Evolutionary conservation across 2,888 invertebrate genomes (phyloP), one percentile per base, ranked within the genome.

Genomic region (Epirrita christyi): DNA sequence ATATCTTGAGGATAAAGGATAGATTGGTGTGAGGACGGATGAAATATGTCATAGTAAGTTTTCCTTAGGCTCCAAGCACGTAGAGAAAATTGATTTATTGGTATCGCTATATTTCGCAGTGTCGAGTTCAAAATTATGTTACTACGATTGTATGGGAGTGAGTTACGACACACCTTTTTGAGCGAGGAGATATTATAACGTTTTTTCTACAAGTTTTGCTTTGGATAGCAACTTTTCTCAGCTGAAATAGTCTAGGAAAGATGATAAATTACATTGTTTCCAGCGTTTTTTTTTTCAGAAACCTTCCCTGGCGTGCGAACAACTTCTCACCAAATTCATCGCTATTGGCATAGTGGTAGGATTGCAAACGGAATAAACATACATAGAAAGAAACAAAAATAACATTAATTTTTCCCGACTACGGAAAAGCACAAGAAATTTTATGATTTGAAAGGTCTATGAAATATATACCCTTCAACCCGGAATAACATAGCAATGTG

Each of bases 71-170:
- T 46, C 53, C 56, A 48, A 66, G 69, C 72, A 71, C 70, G 67
- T 67, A 63, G 70, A 49, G 68, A 63, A 73, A 85, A 83, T 79
- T 84, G 84, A 85, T 86, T 85, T 85, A 85, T 83, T 74, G 59
- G 63, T 67, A 70, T 72, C 63, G 68, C 64, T 67, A 69, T 78
- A 73, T 74, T 68, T 81, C 72, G 71, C 69, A 70, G 73, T 71
- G 72, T 63, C 57, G 60, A 60, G 71, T 61, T 63, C 54, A 64
- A 72, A 73, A 73, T 74, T 68, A 70, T 65, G 61, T 63, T 61
- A 59, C 48, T 63, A 48, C 54, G 59, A 58, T 67, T 61, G 54
- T 56, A 42, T 43, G 54, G 48, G 42, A 52, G 50, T 44, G 53
- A 50, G 46, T 63, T 50, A 43, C 42, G 49, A 42, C 49, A 37